These are phyloP conservation scores for Cygnus atratus DNA, from an alignment of 2,113 vertebrate species.

Conservation along the genomic window DNA sequence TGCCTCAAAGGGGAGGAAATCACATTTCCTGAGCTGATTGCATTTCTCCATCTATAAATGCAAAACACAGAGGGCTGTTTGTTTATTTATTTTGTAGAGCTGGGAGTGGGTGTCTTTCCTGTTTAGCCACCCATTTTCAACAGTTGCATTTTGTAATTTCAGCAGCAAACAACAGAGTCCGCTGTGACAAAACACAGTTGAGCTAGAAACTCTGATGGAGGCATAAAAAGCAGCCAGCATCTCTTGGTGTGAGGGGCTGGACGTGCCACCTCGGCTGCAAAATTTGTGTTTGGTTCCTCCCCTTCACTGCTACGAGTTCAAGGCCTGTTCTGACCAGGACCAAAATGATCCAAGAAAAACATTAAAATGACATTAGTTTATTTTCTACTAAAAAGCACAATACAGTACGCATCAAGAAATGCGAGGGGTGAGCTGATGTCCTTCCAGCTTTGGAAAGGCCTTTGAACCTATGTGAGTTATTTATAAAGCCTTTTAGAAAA, in stretches of 20 bases:
- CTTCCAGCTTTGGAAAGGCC: slow-evolving; percentile 15
- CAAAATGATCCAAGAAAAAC: not conserved
- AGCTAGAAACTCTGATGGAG: not conserved
- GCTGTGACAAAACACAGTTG: not conserved
- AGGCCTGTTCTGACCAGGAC: not conserved
- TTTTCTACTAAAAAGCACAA: slow-evolving; percentile 5
- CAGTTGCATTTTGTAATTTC: not conserved
- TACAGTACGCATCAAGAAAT: not conserved
- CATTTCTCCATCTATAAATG: fast-evolving
- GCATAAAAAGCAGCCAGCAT: not conserved
- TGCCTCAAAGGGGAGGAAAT: not conserved
- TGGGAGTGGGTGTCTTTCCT: not conserved
- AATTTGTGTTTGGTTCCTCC: not conserved
- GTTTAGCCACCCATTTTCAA: not conserved
- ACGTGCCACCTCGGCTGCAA: not conserved
- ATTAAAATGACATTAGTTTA: not conserved
- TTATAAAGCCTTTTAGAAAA: slow-evolving; percentile 19
- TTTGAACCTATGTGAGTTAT: not conserved
- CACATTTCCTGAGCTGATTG: not conserved
- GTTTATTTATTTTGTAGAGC: not conserved
- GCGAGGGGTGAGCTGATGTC: not conserved
- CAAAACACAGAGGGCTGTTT: not conserved
- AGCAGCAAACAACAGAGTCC: not conserved
- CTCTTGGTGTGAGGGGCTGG: not conserved
- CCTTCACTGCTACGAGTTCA: not conserved